These are phyloP conservation scores for Chascanopsetta lugubris DNA, from an alignment of 2,113 vertebrate species.

Conservation along the genomic window DNA sequence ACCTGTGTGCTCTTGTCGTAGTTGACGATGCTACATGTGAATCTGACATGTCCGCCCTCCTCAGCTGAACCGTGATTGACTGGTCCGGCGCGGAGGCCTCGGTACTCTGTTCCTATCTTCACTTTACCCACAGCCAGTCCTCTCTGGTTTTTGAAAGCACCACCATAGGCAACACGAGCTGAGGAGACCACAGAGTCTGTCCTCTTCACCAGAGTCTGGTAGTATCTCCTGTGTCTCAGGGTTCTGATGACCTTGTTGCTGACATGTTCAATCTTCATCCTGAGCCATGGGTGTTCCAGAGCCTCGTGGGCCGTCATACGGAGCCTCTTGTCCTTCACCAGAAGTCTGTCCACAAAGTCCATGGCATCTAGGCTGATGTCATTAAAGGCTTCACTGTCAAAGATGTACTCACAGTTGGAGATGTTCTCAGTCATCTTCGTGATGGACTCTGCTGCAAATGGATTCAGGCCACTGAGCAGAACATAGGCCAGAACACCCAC, in stretches of 20 bases:
- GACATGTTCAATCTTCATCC: constrained; percentile 88
- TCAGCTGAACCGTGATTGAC: constrained; percentile 90
- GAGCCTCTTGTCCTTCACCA: constrained; percentile 92
- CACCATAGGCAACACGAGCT: constrained; percentile 92
- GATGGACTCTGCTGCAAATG: constrained; percentile 94
- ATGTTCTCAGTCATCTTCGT: constrained; percentile 96
- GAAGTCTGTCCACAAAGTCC: constrained; percentile 95
- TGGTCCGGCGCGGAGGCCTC: constrained; percentile 88
- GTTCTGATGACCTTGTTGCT: constrained; percentile 94
- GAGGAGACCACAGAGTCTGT: constrained; percentile 90
- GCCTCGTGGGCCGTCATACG: constrained; percentile 97
- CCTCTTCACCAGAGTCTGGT: constrained; percentile 91
- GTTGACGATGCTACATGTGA: constrained; percentile 89
- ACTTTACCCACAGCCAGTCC: constrained; percentile 92
- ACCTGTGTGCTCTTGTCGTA: constrained; percentile 93
- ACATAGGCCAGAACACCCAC: constrained; percentile 93
- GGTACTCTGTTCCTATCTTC: constrained; percentile 92
- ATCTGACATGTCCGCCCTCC: constrained; percentile 92
- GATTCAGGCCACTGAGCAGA: constrained; percentile 95
- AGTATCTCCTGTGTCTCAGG: constrained; percentile 94
- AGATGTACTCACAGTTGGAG: constrained; percentile 90
- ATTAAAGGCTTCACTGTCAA: constrained; percentile 95
- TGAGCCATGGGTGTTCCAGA: constrained; percentile 93
- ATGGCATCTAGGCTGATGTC: constrained; percentile 92
- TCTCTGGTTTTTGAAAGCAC: constrained; percentile 90